Percentiles rank a stretch among this genome's conserved stretches.
Conservation (phyloP, 2,113 vertebrate genomes). For the Raja brachyura region DNA sequence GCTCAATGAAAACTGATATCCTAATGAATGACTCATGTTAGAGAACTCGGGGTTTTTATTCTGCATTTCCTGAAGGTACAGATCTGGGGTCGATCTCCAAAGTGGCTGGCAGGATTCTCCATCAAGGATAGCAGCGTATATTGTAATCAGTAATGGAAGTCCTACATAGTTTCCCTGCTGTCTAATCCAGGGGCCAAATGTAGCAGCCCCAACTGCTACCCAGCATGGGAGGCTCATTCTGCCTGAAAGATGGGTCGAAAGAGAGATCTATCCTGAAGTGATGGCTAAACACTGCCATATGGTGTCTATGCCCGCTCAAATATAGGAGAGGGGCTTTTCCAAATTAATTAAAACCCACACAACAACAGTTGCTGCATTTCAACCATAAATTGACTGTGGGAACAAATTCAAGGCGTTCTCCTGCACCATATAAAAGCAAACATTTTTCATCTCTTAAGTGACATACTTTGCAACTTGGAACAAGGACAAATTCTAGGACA, state of each 20-base stretch:
- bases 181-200: neutral
- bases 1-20: neutral
- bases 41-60: neutral
- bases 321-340: neutral
- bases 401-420: neutral
- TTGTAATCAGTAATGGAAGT: neutral
- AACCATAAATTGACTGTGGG: neutral
- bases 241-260: neutral
- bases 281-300: neutral
- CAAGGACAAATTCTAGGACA: conserved; percentile 28
- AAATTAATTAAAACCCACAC: neutral
- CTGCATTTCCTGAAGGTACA: neutral
- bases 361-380: neutral
- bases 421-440: neutral
- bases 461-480: conserved; percentile 20
- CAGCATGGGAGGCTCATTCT: neutral
- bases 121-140: neutral
- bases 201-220: neutral
- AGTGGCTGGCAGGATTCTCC: neutral
- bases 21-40: neutral
- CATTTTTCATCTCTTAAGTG: neutral
- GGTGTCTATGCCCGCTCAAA: too few species aligned
- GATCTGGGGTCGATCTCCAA: neutral
- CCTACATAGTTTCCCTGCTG: neutral
- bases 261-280: neutral